A percentile compares a stretch with the other conserved stretches of the same genome.
Evolutionary conservation across 2,888 invertebrate genomes (phyloP).

Genomic region (Sepiola atlantica): DNA sequence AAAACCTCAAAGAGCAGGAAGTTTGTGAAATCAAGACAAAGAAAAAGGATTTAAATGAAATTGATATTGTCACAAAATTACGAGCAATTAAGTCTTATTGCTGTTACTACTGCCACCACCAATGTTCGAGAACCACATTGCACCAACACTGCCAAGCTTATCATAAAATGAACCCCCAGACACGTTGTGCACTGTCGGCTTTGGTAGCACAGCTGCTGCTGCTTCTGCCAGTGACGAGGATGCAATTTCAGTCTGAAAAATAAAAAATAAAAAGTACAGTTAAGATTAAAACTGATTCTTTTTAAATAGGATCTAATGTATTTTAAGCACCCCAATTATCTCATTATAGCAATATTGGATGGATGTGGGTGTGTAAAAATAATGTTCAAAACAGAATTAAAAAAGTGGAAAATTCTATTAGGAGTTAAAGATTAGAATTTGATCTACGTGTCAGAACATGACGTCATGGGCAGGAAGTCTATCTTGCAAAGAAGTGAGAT

Average conservation of each 20-base stretch:
- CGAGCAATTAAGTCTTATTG: background rate
- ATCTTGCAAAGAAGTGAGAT: no score
- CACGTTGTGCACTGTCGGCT: conserved; percentile 58
- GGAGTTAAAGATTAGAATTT: no score
- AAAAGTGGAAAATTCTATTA: no score
- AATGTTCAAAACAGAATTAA: no score
- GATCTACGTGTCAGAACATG: no score
- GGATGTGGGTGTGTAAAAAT: no score
- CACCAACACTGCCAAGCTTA: conserved; percentile 64
- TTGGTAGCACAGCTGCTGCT: conserved; percentile 66
- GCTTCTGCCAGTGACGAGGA: conserved; percentile 60
- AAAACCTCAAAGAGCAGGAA: background rate
- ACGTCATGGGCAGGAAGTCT: no score
- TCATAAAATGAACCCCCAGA: conserved; percentile 66
- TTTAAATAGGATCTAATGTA: background rate
- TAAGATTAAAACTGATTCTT: background rate
- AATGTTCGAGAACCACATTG: conserved; percentile 68
- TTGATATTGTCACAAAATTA: background rate
- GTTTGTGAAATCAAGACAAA: background rate
- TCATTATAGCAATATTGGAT: no score
- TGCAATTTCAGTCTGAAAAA: conserved; percentile 58
- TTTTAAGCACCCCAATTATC: no score
- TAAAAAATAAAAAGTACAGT: conserved; percentile 37
- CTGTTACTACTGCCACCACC: conserved; percentile 56
- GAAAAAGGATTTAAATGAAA: background rate